Conservation (phyloP, 2,797 vertebrate genomes). For the Oreonectes daqikongensis region DNA sequence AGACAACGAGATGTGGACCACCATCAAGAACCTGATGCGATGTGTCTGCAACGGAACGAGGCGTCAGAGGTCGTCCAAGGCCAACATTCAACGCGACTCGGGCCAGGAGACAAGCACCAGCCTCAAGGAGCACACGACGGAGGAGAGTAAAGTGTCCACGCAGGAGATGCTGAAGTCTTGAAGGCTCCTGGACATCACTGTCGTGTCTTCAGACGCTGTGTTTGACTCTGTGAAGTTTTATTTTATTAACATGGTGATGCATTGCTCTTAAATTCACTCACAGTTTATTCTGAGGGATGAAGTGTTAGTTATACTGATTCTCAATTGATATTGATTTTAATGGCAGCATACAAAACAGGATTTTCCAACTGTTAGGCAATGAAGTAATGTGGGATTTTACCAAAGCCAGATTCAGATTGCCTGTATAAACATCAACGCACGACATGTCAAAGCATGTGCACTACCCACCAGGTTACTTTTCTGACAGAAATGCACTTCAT, state of each 20-base stretch:
- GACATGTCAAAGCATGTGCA: constrained; percentile 9
- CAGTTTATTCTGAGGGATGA: background rate
- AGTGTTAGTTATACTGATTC: background rate
- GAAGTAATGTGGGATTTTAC: constrained; percentile 1
- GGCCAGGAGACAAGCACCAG: constrained; percentile 70
- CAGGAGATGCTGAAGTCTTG: constrained; percentile 67
- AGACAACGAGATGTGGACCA: constrained; percentile 95
- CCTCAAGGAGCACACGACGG: constrained; percentile 62
- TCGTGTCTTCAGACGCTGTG: too few relatives aligned
- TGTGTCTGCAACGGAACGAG: constrained; percentile 80
- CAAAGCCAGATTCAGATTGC: background rate
- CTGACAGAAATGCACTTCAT: background rate
- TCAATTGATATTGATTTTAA: constrained; percentile 8
- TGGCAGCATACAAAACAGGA: background rate
- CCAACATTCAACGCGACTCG: constrained; percentile 71
- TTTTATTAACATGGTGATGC: background rate
- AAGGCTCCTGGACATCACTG: too few relatives aligned
- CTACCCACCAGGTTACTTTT: background rate
- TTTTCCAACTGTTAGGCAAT: background rate
- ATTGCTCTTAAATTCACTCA: background rate
- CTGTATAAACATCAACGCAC: background rate
- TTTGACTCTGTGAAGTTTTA: too few relatives aligned
- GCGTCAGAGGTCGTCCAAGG: constrained; percentile 73
- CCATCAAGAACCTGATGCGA: constrained; percentile 88
- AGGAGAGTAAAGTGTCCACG: constrained; percentile 69